Percentiles rank a stretch among this genome's conserved stretches.
phyloP scores from a whole-genome alignment of 30 jellyfish, hydroid and myxozoan genomes.

The Aurelia aurita region DNA sequence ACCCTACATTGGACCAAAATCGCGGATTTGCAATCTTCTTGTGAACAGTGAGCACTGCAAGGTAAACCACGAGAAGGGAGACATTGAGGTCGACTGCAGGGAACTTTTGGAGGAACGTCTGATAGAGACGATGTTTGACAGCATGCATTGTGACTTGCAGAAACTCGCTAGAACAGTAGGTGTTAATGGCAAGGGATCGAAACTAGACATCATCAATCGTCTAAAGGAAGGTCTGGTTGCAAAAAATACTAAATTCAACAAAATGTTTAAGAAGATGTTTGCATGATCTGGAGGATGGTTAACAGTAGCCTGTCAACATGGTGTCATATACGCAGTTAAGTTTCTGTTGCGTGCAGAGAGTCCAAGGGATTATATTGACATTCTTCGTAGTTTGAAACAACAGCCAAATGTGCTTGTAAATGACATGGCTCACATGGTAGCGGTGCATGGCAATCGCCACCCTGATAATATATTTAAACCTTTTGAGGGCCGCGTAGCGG shows the following conservation, averaged over 20 bases:
- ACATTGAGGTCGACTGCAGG: not conserved
- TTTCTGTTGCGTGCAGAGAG: too few relatives aligned
- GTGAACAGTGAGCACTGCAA: not conserved
- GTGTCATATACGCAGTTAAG: slow-evolving; percentile 36
- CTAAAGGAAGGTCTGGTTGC: not conserved
- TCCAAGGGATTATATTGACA: slow-evolving; percentile 65
- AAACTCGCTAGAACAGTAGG: not conserved
- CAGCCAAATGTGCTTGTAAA: slow-evolving; percentile 31
- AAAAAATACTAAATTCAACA: not conserved
- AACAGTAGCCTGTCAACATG: slow-evolving; percentile 20
- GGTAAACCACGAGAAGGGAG: too few relatives aligned
- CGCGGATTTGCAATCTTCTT: not conserved
- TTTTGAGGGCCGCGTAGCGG: slow-evolving; percentile 66
- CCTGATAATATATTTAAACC: slow-evolving; percentile 26
- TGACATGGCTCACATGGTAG: slow-evolving; percentile 81
- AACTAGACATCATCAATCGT: not conserved
- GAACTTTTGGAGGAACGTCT: not conserved
- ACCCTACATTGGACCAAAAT: not conserved
- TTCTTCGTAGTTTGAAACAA: slow-evolving; percentile 40
- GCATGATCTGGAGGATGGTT: slow-evolving; percentile 32
- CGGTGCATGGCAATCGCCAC: slow-evolving; percentile 36
- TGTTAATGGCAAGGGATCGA: not conserved
- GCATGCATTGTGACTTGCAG: not conserved
- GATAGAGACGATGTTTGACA: not conserved
- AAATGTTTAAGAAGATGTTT: not conserved